Evolutionary conservation across 2,888 invertebrate species (phyloP), one percentile per base, ranked within the genome.

Genomic region (Pomacea canaliculata): DNA sequence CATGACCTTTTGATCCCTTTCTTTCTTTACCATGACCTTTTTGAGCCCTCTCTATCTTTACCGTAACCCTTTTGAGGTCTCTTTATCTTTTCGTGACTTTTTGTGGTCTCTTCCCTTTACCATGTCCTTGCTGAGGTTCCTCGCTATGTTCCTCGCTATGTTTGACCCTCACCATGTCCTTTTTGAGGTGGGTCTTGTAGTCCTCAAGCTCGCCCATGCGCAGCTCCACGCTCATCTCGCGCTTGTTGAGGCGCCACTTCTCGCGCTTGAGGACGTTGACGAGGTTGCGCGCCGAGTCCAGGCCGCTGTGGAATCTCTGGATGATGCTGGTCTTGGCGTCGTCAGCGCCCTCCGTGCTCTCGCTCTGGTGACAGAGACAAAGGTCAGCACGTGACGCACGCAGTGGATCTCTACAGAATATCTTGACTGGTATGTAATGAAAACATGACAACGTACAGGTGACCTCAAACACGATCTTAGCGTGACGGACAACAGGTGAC

Each of bases 161-260:
- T 37, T 37, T 37, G 37, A 37, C 37, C 46, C 76, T 76, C 73
- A 87, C 87, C 87, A 87, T 85, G 73, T 87, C 87, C 62, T 80
- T 77, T 66, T 85, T 86, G 27, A 87, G 79, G 73, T 87, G 85
- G 0, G 77, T 73, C 77, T 86, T 87, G 80, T 85, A 85, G 49
- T 86, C 87, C 69, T 86, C 87, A 67, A 87, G 81, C 80, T 87
- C 87, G 7, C 83, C 86, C 83, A 85, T 85, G 48, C 85, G 78
- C 56, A 87, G 78, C 72, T 87, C 86, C 18, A 87, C 83, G 73
- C 87, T 87, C 83, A 85, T 83, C 77, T 86, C 83, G 59, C 86
- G 80, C 79, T 85, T 82, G 80, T 82, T 85, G 46, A 87, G 83
- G 3, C 85, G 81, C 86, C 87, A 85, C 79, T 86, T 87, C 80